Percentiles rank a stretch among this genome's conserved stretches.
Conservation (phyloP, 2,113 vertebrate species). For the Diphyllodes magnificus region DNA sequence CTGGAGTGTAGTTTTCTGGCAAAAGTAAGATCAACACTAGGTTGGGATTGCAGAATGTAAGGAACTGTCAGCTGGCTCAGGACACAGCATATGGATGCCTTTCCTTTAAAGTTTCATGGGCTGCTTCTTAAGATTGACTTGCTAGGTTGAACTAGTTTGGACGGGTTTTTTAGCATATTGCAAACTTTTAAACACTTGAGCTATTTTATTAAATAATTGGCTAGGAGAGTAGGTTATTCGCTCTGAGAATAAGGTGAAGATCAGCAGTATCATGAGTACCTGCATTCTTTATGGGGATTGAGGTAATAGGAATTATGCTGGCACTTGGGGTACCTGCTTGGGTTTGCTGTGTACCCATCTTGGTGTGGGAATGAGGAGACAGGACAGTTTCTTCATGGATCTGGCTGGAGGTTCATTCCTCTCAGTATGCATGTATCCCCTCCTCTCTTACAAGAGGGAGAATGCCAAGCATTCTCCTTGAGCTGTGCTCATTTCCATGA, state of each 20-base stretch:
- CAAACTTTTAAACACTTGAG: background rate
- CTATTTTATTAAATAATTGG: background rate
- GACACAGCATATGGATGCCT: background rate
- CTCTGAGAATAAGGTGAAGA: background rate
- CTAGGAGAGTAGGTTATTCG: background rate
- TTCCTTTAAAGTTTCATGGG: accelerated
- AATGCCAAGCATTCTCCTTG: background rate
- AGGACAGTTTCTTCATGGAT: background rate
- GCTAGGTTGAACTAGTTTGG: background rate
- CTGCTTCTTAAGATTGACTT: background rate
- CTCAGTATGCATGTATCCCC: accelerated
- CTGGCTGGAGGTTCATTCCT: background rate
- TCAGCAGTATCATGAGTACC: accelerated
- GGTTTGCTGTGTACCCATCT: background rate
- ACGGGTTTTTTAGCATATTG: accelerated
- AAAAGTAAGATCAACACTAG: background rate
- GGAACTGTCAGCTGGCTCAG: background rate
- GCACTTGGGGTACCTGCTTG: background rate
- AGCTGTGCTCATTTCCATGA: background rate
- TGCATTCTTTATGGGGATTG: background rate
- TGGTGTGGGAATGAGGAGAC: background rate
- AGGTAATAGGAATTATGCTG: background rate
- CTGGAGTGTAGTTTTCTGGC: background rate
- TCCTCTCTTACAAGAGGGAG: background rate
- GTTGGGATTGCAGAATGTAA: background rate